Evolutionary conservation across 2,888 invertebrate genomes (phyloP).

Genomic region (Acanthacorydalis orientalis): DNA sequence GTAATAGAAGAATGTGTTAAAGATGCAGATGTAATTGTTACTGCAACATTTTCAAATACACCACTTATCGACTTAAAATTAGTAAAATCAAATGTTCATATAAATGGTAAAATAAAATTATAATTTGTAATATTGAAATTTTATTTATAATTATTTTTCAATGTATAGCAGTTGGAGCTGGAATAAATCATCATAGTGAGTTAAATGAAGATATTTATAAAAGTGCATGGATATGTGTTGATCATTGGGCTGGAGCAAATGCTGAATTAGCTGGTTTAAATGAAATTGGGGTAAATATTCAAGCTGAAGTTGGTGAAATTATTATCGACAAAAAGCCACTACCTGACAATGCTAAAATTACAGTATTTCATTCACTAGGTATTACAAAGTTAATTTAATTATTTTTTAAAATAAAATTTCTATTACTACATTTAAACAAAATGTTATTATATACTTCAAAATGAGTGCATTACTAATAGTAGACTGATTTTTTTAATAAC

Average conservation of each 20-base stretch:
- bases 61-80: conserved; percentile 33
- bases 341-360: conserved; percentile 22
- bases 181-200: conserved; percentile 30
- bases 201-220: conserved; percentile 33
- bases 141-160: background rate
- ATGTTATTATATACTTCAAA: no score
- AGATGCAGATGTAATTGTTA: conserved; percentile 42
- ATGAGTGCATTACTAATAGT: background rate
- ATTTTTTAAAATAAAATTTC: no score
- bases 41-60: conserved; percentile 33
- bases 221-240: conserved; percentile 32
- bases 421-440: no score
- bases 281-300: conserved; percentile 29
- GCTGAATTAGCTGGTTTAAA: conserved; percentile 33
- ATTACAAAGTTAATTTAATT: no score
- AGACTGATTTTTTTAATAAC: conserved; percentile 2
- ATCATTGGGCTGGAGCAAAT: conserved; percentile 32
- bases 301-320: conserved; percentile 37
- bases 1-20: conserved; percentile 30
- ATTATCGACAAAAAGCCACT: conserved; percentile 23
- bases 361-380: conserved; percentile 50
- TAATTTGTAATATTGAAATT: background rate
- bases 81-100: conserved; percentile 36
- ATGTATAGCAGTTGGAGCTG: conserved; percentile 39
- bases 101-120: conserved; percentile 33